These are phyloP conservation scores for Aurelia aurita DNA, from an alignment of 30 jellyfish, hydroid and myxozoan species.

Conservation along the genomic window DNA sequence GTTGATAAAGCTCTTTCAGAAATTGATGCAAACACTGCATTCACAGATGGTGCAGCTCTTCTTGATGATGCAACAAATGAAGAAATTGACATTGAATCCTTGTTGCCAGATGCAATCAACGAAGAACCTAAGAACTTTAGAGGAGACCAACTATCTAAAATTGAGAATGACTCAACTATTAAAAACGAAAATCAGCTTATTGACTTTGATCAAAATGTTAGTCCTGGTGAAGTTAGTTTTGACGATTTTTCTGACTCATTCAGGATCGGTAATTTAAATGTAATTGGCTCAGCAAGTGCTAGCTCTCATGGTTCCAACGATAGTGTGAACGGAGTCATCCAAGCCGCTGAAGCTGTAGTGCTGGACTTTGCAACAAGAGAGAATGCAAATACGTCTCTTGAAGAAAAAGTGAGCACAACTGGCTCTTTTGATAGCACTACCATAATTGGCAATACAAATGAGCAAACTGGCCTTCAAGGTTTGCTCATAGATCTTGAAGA, in stretches of 20 bases:
- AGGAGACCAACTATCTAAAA: constrained; percentile 1
- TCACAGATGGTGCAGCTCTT: not conserved
- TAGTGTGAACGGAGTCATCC: constrained; percentile 30
- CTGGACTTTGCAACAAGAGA: constrained; percentile 9
- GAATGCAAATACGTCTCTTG: not conserved
- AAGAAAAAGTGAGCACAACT: too few relatives aligned
- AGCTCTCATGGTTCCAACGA: constrained; percentile 40
- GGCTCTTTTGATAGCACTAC: too few relatives aligned
- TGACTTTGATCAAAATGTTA: not conserved
- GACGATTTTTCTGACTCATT: not conserved
- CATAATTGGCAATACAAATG: too few relatives aligned
- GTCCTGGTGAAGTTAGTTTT: not conserved
- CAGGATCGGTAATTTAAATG: constrained; percentile 1
- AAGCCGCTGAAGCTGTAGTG: constrained; percentile 51
- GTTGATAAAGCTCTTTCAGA: not conserved
- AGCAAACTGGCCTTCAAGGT: too few relatives aligned
- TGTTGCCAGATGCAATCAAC: constrained; percentile 47
- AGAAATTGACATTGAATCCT: constrained; percentile 25
- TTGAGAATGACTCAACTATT: not conserved
- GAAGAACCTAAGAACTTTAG: constrained; percentile 11
- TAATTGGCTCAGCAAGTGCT: not conserved
- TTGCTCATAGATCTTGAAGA: too few relatives aligned
- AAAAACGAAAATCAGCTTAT: not conserved
- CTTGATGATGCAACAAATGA: not conserved
- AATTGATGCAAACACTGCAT: not conserved